phyloP scores from a whole-genome alignment of 2,797 vertebrate species.

The Anguilla obscura region DNA sequence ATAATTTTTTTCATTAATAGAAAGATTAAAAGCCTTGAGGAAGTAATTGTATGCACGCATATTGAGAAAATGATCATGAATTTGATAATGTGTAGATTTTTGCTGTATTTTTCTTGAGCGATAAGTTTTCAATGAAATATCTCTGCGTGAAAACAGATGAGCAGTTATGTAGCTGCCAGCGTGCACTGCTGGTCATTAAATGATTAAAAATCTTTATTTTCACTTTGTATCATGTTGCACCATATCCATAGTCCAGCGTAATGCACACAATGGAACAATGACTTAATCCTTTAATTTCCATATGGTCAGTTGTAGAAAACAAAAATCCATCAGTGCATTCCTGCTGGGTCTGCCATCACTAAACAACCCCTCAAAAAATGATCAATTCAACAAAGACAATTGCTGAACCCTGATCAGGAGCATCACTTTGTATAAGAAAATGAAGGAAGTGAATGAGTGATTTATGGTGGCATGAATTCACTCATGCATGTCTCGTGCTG shows the following conservation, averaged over 20 bases:
- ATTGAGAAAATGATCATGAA: neutral
- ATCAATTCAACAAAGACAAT: neutral
- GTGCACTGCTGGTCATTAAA: neutral
- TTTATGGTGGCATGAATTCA: neutral
- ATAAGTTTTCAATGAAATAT: neutral
- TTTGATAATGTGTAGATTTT: neutral
- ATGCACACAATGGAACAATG: neutral
- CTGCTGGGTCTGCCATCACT: neutral
- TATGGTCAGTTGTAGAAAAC: neutral
- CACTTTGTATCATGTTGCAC: neutral
- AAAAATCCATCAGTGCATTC: neutral
- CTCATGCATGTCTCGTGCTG: neutral
- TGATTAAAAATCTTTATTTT: neutral
- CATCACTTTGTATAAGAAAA: neutral
- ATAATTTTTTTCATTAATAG: neutral
- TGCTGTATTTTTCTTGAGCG: neutral
- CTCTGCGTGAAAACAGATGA: neutral
- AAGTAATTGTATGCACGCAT: neutral
- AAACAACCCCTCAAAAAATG: neutral
- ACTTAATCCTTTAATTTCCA: slow-evolving; percentile 13
- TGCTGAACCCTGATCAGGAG: neutral
- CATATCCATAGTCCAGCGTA: neutral
- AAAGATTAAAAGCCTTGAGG: neutral
- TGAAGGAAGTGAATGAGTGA: neutral
- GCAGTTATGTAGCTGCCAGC: neutral